A percentile compares a stretch with the other conserved stretches of the same genome.
Evolutionary conservation across 1,140 invertebrate species (phyloP).

Genomic region (Zelostemma sp.): DNA sequence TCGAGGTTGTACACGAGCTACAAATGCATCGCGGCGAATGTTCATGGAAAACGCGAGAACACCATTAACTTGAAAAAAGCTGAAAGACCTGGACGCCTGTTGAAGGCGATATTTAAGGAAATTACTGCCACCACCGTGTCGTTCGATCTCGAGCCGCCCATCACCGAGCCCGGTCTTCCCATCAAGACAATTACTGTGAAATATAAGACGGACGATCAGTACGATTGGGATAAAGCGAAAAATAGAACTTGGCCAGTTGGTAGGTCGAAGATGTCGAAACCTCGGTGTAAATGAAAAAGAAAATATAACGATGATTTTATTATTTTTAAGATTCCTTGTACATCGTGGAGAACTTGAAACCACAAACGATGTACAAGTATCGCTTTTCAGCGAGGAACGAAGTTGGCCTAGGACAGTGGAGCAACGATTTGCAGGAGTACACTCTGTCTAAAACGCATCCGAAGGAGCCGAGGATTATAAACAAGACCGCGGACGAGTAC

Average conservation of each 20-base stretch:
- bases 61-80: slow-evolving; percentile 82
- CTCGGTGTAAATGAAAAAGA: slow-evolving; percentile 22
- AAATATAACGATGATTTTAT: background rate
- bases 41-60: slow-evolving; percentile 77
- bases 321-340: slow-evolving; percentile 64
- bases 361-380: slow-evolving; percentile 86
- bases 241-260: slow-evolving; percentile 83
- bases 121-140: slow-evolving; percentile 87
- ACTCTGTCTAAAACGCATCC: slow-evolving; percentile 73
- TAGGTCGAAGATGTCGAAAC: too few relatives aligned
- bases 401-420: slow-evolving; percentile 84
- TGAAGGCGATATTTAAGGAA: slow-evolving; percentile 74
- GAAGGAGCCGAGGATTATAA: slow-evolving; percentile 71
- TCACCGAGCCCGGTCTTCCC: slow-evolving; percentile 80
- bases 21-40: slow-evolving; percentile 86
- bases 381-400: slow-evolving; percentile 87
- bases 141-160: slow-evolving; percentile 81
- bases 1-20: slow-evolving; percentile 80
- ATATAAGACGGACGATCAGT: slow-evolving; percentile 78
- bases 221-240: slow-evolving; percentile 76
- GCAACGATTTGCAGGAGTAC: slow-evolving; percentile 70
- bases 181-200: slow-evolving; percentile 79
- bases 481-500: slow-evolving; percentile 45
- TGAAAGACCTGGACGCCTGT: slow-evolving; percentile 69
- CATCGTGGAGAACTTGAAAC: slow-evolving; percentile 83